Conservation (phyloP, 1,140 invertebrate genomes). For the Trichoplusia ni region DNA sequence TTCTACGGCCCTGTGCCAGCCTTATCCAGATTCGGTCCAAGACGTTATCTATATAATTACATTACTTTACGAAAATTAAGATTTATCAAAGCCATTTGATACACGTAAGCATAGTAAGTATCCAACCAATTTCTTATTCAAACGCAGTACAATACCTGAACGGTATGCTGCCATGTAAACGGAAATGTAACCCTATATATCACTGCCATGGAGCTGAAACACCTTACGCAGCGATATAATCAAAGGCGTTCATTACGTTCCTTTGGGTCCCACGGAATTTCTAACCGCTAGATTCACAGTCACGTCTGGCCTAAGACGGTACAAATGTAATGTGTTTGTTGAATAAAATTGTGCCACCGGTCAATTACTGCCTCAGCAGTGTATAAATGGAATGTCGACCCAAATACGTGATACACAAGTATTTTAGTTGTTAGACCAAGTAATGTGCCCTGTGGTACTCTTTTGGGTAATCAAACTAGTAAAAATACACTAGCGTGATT, state of each 20-base stretch:
- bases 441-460: neutral
- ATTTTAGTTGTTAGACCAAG: neutral
- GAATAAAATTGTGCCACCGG: slow-evolving; percentile 10
- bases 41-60: too few relatives aligned
- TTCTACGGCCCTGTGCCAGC: too few relatives aligned
- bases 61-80: too few relatives aligned
- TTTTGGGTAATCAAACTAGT: too few relatives aligned
- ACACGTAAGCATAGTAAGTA: too few relatives aligned
- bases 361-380: slow-evolving; percentile 36
- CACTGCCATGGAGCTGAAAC: neutral
- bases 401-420: slow-evolving; percentile 6
- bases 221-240: neutral
- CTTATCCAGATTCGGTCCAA: too few relatives aligned
- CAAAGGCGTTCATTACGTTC: slow-evolving; percentile 11
- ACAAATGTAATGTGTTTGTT: slow-evolving; percentile 1
- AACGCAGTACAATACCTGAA: neutral
- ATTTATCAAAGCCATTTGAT: too few relatives aligned
- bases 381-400: slow-evolving; percentile 20
- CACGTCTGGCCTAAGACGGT: neutral
- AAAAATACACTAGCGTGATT: too few relatives aligned
- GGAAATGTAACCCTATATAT: neutral
- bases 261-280: neutral
- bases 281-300: neutral
- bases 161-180: neutral
- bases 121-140: neutral